Percentiles rank a stretch among this genome's conserved stretches.
These are phyloP conservation scores for Ophraella communa DNA, from an alignment of 2,888 invertebrate species.

Conservation along the genomic window DNA sequence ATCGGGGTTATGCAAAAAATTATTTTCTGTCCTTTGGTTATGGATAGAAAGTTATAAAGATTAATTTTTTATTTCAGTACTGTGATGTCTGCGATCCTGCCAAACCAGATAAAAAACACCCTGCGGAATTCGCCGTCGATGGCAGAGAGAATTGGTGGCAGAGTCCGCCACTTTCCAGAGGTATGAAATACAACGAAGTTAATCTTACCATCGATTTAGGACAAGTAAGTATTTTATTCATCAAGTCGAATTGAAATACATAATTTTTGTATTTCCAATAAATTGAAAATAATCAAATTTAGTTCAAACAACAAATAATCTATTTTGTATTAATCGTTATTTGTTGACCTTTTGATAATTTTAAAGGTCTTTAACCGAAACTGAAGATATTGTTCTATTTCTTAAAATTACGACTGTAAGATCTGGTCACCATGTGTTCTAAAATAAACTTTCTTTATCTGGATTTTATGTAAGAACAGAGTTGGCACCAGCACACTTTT, in stretches of 20 bases:
- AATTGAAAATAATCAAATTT: background rate
- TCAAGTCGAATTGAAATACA: too few species aligned
- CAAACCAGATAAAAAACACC: slow-evolving; percentile 79
- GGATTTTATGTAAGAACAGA: background rate
- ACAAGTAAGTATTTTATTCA: slow-evolving; percentile 74
- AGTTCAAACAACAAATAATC: slow-evolving; percentile 9
- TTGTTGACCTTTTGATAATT: slow-evolving; percentile 10
- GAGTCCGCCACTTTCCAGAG: slow-evolving; percentile 95
- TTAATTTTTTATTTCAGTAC: slow-evolving; percentile 67
- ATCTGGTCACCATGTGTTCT: slow-evolving; percentile 21
- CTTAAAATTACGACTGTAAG: background rate
- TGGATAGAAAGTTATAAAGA: too few species aligned
- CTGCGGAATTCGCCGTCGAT: slow-evolving; percentile 91
- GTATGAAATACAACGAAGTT: slow-evolving; percentile 96
- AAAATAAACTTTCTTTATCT: slow-evolving; percentile 12
- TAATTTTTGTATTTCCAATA: background rate
- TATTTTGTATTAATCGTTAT: slow-evolving; percentile 9
- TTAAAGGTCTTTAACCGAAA: slow-evolving; percentile 17
- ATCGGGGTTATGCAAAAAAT: too few species aligned
- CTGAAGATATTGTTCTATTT: background rate
- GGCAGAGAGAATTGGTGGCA: slow-evolving; percentile 99
- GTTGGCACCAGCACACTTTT: background rate
- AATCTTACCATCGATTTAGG: slow-evolving; percentile 96
- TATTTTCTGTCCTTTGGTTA: too few species aligned
- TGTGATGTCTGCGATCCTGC: slow-evolving; percentile 90